Percentiles rank a stretch among this genome's conserved stretches.
Evolutionary conservation across 1,140 invertebrate genomes (phyloP).

Genomic region (Agrypnia vestita): DNA sequence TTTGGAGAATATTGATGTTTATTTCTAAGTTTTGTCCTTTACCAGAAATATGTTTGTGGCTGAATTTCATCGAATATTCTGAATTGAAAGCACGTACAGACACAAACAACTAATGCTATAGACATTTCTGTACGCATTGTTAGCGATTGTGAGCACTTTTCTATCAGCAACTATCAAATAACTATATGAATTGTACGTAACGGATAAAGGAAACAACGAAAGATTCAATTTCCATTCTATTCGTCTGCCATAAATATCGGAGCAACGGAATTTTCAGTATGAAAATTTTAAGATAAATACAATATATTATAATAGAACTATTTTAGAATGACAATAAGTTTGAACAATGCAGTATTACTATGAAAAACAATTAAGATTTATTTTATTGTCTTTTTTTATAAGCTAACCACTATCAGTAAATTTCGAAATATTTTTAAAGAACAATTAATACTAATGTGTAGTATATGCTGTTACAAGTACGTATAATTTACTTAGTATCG

Average conservation of each 20-base stretch:
- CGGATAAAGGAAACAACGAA: neutral
- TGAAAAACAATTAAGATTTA: too few relatives aligned
- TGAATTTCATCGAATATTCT: constrained; percentile 4
- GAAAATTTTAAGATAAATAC: neutral
- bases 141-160: neutral
- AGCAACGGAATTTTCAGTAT: neutral
- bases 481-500: too few relatives aligned
- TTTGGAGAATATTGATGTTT: neutral
- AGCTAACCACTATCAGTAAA: too few relatives aligned
- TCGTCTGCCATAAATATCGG: neutral
- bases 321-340: neutral
- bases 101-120: constrained; percentile 10
- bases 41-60: neutral
- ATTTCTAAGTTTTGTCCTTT: neutral
- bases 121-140: constrained; percentile 23
- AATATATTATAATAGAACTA: neutral
- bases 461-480: too few relatives aligned
- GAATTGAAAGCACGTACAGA: constrained; percentile 17
- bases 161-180: neutral
- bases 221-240: neutral
- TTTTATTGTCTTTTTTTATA: too few relatives aligned
- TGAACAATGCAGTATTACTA: too few relatives aligned
- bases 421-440: too few relatives aligned
- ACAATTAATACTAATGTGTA: too few relatives aligned
- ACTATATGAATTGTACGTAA: neutral